Conservation (phyloP, 1,140 invertebrate species). For the Mya arenaria region DNA sequence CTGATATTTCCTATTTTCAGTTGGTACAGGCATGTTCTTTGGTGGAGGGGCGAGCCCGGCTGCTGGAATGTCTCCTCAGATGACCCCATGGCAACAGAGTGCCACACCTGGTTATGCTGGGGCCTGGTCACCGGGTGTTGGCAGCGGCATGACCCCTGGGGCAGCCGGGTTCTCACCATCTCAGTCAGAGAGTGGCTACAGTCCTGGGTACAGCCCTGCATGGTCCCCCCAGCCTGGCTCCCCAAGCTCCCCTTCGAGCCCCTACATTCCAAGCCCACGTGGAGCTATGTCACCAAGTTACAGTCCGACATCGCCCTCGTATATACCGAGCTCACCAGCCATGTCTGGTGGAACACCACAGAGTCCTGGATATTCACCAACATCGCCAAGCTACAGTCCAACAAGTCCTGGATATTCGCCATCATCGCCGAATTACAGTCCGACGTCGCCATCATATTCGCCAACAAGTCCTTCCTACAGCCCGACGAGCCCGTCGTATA, state of each 20-base stretch:
- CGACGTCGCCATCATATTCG: conserved; percentile 89
- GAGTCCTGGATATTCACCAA: conserved; percentile 80
- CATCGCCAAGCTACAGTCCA: conserved; percentile 88
- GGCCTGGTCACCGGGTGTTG: conserved; percentile 93
- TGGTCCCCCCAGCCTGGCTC: conserved; percentile 82
- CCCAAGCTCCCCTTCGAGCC: conserved; percentile 83
- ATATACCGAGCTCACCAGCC: conserved; percentile 78
- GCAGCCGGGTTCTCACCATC: conserved; percentile 97
- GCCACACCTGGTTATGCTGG: conserved; percentile 92
- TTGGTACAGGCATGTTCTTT: conserved; percentile 92
- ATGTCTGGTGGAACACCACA: conserved; percentile 83
- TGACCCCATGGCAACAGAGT: conserved; percentile 97
- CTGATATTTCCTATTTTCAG: conserved; percentile 25
- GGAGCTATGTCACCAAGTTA: conserved; percentile 87
- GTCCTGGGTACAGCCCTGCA: conserved; percentile 86
- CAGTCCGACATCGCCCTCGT: conserved; percentile 86
- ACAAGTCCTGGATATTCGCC: conserved; percentile 88
- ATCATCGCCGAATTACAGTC: conserved; percentile 87
- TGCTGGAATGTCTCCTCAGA: conserved; percentile 93
- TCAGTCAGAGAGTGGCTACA: conserved; percentile 78
- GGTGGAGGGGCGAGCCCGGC: conserved; percentile 87
- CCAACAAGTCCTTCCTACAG: conserved; percentile 89
- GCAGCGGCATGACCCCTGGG: conserved; percentile 97
- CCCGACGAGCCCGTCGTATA: conserved; percentile 80
- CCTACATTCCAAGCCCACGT: conserved; percentile 86